Evolutionary conservation across 2,888 invertebrate genomes (phyloP), one percentile per base, ranked within the genome.

Genomic region (Eupithecia centaureata): DNA sequence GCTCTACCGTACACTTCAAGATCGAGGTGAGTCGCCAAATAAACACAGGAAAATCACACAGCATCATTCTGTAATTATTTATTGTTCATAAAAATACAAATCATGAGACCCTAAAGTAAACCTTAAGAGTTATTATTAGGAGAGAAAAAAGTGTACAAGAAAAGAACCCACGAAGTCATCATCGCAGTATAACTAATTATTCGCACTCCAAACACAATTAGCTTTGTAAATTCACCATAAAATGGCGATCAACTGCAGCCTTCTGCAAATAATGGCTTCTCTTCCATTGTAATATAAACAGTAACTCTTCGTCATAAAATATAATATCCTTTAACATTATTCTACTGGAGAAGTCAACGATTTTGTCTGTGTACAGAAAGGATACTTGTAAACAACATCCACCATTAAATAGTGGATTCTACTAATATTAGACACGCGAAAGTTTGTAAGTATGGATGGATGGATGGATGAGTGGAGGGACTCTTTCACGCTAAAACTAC

Each of bases 1-100:
- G 99, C 92, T 99, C 99, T 67, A 98, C 98, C 3, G 97, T 99
- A 76, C 98, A 99, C 87, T 98, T 99, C 93, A 97, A 97, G 88
- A 97, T 98, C 86, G 97, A 98, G 92, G 99, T 99, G 92, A 96
- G 97, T n/a, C n/a, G n/a, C n/a, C n/a, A n/a, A n/a, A n/a, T n/a
- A n/a, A n/a, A n/a, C n/a, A n/a, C n/a, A n/a, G n/a, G n/a, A n/a
- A n/a, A n/a, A n/a, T n/a, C n/a, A n/a, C n/a, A n/a, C n/a, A n/a
- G n/a, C n/a, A n/a, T n/a, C n/a, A n/a, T n/a, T n/a, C n/a, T n/a
- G n/a, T n/a, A n/a, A n/a, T n/a, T n/a, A n/a, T n/a, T n/a, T n/a
- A n/a, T n/a, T n/a, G n/a, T n/a, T n/a, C n/a, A n/a, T n/a, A n/a
- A n/a, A n/a, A n/a, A n/a, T n/a, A n/a, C n/a, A n/a, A n/a, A n/a